Base-by-base conservation (phyloP, 2,888 invertebrate genomes). In the Tanytarsus gracilentus region DNA sequence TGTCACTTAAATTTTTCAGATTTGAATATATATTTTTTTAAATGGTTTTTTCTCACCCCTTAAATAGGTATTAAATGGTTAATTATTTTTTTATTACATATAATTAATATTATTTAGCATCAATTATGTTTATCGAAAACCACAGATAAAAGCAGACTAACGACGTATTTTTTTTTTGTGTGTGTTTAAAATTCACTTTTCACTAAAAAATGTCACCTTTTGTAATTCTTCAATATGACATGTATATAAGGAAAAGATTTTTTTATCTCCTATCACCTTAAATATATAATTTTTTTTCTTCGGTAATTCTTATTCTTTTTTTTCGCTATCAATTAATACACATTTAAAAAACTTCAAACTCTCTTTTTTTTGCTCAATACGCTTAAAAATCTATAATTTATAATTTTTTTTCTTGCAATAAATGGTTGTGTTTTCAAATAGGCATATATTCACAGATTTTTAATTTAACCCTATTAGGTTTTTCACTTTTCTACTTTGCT, bases 91-190 rank as follows among this genome's bases (percentile, higher is more conserved):
- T 21, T 16, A 48, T 16, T 48, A 44, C 30, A 58, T 36, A 36
- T 40, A 50, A 16, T 50, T 50, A 60, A 50, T 50, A 48, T 23
- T 56, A 48, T 60, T 60, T 60, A 60, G 60, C 60, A 60, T 60
- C 50, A 50, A 60, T 50, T 60, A 36, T 60, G 36, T 60, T 50
- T 50, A 50, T 60, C 36, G 29, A 60, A 60, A 60, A 60, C 60
- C 60, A 60, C 60, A 60, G 60, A 60, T 60, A 60, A 50, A 60
- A 60, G 60, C 60, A 60, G 60, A 60, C 60, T 60, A 60, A 60
- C 60, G 60, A 60, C 60, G 60, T 60, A 50, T 56, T 16, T 44
- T 40, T 56, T 56, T 39, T 48, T 58, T 48, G 27, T 56, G 26
- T 39, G 9, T 18, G 29, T 30, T 49, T 59, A 29, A 23, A 59